Evolutionary conservation across 2,888 invertebrate genomes (phyloP).

Genomic region (Oscheius sp.): DNA sequence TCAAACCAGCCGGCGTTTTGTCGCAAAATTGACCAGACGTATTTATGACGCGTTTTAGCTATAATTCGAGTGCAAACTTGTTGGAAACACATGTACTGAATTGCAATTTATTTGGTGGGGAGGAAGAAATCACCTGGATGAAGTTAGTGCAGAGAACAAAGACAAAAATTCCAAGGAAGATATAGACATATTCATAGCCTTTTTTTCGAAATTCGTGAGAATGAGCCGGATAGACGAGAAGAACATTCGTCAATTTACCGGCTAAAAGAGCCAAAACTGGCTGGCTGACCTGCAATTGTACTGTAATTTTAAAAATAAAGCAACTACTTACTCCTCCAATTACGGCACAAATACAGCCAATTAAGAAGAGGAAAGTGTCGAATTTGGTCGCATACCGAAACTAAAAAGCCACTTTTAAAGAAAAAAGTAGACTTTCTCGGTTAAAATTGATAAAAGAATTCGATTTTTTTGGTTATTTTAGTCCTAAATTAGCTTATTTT

Average conservation of each 20-base stretch:
- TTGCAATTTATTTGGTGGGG: not conserved
- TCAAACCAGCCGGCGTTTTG: constrained; percentile 66
- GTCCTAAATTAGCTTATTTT: too few species aligned
- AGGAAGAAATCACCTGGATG: constrained; percentile 43
- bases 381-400: constrained; percentile 54
- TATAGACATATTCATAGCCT: constrained; percentile 61
- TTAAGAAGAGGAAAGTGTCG: constrained; percentile 52
- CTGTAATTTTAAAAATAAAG: too few species aligned
- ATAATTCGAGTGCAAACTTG: constrained; percentile 56
- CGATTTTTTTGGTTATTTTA: too few species aligned
- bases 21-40: constrained; percentile 51
- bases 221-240: constrained; percentile 49
- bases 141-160: constrained; percentile 53
- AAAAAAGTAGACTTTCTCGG: too few species aligned
- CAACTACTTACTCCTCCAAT: constrained; percentile 54
- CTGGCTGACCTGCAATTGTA: too few species aligned
- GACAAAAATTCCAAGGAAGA: constrained; percentile 59
- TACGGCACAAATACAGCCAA: constrained; percentile 52
- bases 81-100: constrained; percentile 63
- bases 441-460: too few species aligned
- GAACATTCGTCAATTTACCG: constrained; percentile 57
- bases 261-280: constrained; percentile 56
- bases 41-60: constrained; percentile 48
- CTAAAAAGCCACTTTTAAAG: constrained; percentile 29
- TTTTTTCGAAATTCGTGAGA: constrained; percentile 49